Percentiles rank a stretch among this genome's conserved stretches.
Conservation (phyloP, 2,797 vertebrate species). For the Melanotaenia maccullochi region DNA sequence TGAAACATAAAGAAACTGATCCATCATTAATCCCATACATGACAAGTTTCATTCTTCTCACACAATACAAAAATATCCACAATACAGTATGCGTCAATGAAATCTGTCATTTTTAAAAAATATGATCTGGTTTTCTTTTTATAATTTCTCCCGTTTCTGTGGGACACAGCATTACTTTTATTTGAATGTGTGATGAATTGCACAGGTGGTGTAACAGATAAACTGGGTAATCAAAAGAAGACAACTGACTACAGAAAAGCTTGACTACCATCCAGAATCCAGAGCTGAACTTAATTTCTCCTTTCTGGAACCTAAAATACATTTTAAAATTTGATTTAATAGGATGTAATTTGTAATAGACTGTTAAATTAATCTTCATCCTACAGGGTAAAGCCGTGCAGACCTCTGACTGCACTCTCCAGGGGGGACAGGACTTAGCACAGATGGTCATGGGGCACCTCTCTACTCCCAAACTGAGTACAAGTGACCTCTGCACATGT, state of each 20-base stretch:
- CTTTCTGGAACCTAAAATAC: constrained; percentile 21
- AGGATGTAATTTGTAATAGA: constrained; percentile 1
- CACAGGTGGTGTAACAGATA: background rate
- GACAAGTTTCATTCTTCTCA: no score
- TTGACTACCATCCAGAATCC: constrained; percentile 3
- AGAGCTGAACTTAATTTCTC: background rate
- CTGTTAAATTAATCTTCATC: constrained; percentile 22
- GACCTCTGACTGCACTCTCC: constrained; percentile 37
- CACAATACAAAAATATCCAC: background rate
- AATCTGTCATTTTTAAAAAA: constrained; percentile 4
- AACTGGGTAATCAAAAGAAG: constrained; percentile 2
- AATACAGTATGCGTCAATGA: background rate
- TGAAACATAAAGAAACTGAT: background rate
- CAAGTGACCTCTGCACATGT: constrained; percentile 64
- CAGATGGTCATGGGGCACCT: constrained; percentile 64
- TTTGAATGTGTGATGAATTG: constrained; percentile 1
- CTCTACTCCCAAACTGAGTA: constrained; percentile 44
- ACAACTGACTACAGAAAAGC: constrained; percentile 3
- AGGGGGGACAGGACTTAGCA: constrained; percentile 35
- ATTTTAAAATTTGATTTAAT: constrained; percentile 8
- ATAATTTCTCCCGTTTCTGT: background rate
- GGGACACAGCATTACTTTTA: constrained; percentile 8
- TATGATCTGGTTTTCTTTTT: background rate
- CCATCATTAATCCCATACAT: background rate
- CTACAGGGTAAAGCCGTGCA: constrained; percentile 13